Conservation (phyloP, 2,797 vertebrate species). For the Toxotes lorentzi region DNA sequence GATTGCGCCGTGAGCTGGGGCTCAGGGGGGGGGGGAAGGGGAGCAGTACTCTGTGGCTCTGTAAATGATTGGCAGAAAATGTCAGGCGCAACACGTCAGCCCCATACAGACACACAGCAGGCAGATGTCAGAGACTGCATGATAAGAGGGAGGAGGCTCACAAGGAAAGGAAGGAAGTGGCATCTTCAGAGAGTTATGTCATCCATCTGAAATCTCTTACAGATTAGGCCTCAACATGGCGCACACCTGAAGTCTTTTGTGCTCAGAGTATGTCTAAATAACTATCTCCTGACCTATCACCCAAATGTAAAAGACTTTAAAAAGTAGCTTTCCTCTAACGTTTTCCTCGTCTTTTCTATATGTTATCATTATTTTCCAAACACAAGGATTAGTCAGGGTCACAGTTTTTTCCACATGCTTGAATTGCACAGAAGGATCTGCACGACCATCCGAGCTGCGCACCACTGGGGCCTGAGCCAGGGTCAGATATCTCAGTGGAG, state of each 20-base stretch:
- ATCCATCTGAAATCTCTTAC: conserved; percentile 53
- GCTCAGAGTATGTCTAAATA: conserved; percentile 46
- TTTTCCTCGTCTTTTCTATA: conserved; percentile 46
- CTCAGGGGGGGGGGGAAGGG: neutral
- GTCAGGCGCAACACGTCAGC: conserved; percentile 66
- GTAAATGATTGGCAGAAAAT: conserved; percentile 77
- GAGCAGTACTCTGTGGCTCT: conserved; percentile 1
- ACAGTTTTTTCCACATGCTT: conserved; percentile 56
- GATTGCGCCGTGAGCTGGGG: conserved; percentile 41
- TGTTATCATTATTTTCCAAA: conserved; percentile 65
- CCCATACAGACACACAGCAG: conserved; percentile 66
- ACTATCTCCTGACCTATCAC: conserved; percentile 63
- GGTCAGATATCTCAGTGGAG: conserved; percentile 78
- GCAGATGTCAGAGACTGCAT: conserved; percentile 72
- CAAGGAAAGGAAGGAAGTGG: conserved; percentile 61
- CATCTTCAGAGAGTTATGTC: conserved; percentile 74
- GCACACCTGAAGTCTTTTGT: conserved; percentile 49
- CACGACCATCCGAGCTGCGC: conserved; percentile 66
- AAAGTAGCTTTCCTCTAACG: conserved; percentile 54
- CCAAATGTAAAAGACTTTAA: conserved; percentile 45
- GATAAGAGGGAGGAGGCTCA: conserved; percentile 66
- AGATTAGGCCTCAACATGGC: conserved; percentile 56
- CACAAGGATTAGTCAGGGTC: conserved; percentile 76
- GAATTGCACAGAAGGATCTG: conserved; percentile 68
- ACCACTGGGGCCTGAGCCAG: conserved; percentile 75